These are phyloP conservation scores for Apodemia duryi DNA, from an alignment of 2,888 invertebrate species.

Conservation along the genomic window DNA sequence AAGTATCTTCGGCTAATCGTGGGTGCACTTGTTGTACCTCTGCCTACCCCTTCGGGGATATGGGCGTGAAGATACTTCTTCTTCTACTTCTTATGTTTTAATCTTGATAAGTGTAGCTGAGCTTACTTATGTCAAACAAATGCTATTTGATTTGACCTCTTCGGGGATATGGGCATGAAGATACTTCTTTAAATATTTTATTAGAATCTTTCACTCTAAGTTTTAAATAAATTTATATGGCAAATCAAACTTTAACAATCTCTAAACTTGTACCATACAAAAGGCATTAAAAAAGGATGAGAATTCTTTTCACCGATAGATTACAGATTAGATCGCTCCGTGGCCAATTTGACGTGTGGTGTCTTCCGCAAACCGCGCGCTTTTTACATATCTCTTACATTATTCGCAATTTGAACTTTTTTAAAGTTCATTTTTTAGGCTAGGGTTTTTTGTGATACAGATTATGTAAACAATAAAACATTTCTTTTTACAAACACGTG, in stretches of 20 bases:
- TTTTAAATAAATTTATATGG: background rate
- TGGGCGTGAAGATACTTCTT: no score
- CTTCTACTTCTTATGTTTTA: no score
- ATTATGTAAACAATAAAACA: no score
- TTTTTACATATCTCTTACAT: constrained; percentile 45
- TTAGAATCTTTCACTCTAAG: background rate
- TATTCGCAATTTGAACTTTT: constrained; percentile 19
- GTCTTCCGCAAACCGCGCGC: constrained; percentile 59
- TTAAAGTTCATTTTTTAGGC: constrained; percentile 2
- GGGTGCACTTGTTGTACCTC: no score
- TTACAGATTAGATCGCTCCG: constrained; percentile 71
- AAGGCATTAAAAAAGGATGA: constrained; percentile 62
- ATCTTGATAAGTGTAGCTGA: no score
- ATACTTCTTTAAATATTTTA: no score
- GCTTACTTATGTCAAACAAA: no score
- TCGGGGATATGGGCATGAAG: no score
- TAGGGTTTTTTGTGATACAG: background rate
- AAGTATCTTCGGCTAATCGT: no score
- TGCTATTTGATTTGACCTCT: no score
- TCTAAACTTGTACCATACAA: constrained; percentile 38
- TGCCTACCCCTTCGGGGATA: no score
- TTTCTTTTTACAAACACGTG: no score
- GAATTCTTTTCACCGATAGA: constrained; percentile 69
- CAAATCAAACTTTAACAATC: constrained; percentile 6
- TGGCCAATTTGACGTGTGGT: constrained; percentile 64